Evolutionary conservation across 1,140 invertebrate genomes (phyloP).

Genomic region (Calycopis cecrops): DNA sequence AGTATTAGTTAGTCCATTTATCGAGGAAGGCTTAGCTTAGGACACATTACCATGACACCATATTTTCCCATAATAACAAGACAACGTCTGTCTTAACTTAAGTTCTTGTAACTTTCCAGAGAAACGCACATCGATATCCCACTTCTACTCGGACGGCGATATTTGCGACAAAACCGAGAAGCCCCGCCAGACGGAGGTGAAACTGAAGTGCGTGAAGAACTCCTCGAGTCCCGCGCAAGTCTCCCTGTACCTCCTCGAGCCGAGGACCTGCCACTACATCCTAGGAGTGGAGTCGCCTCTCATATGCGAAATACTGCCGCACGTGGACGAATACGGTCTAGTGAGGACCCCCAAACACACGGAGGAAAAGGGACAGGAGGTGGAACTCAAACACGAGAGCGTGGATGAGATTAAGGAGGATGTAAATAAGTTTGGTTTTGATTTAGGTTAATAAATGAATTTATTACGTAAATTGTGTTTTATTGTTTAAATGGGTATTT

Average conservation of each 20-base stretch:
- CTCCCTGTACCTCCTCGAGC: conserved; percentile 91
- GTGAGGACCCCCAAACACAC: conserved; percentile 41
- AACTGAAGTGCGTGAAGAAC: conserved; percentile 87
- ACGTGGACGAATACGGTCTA: conserved; percentile 84
- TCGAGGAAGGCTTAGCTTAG: no score
- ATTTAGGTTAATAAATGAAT: conserved; percentile 46
- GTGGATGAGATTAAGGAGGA: conserved; percentile 27
- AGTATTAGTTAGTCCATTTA: no score
- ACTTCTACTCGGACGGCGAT: conserved; percentile 91
- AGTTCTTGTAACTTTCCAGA: conserved; percentile 38
- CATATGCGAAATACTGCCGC: conserved; percentile 89
- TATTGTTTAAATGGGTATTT: neutral
- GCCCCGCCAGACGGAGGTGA: conserved; percentile 90
- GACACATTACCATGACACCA: no score
- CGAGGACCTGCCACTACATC: conserved; percentile 93
- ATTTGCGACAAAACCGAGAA: conserved; percentile 90
- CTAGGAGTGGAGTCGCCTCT: conserved; percentile 92
- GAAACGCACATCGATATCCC: conserved; percentile 83
- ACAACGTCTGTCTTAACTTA: no score
- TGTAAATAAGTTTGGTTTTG: conserved; percentile 42
- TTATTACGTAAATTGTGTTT: conserved; percentile 28
- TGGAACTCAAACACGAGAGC: conserved; percentile 24
- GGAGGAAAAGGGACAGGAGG: conserved; percentile 6
- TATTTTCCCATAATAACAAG: no score
- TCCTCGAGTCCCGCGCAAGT: conserved; percentile 84